Evolutionary conservation across 2,888 invertebrate species (phyloP).

Genomic region (Dynastes maya): DNA sequence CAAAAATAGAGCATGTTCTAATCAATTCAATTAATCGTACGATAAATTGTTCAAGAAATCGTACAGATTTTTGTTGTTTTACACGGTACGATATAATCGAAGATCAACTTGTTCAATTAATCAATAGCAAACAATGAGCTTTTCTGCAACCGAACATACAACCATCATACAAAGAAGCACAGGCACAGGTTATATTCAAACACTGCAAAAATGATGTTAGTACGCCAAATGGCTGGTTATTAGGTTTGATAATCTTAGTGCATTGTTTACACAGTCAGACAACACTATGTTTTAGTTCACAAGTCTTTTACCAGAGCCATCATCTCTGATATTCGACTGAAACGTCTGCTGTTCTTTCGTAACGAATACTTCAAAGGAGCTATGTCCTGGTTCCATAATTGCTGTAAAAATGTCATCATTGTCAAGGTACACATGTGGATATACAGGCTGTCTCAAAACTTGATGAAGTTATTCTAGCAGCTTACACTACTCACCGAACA

Average conservation of each 20-base stretch:
- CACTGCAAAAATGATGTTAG: background rate
- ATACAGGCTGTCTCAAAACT: background rate
- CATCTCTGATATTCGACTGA: constrained; percentile 76
- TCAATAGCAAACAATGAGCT: too few species aligned
- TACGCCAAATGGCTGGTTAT: background rate
- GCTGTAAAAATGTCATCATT: constrained; percentile 63
- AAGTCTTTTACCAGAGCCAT: constrained; percentile 79
- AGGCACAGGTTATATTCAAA: background rate
- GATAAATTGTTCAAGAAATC: too few species aligned
- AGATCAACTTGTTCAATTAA: too few species aligned
- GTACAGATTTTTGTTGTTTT: too few species aligned
- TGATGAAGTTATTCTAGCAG: too few species aligned
- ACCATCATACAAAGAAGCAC: background rate
- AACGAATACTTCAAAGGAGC: constrained; percentile 87
- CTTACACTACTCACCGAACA: too few species aligned
- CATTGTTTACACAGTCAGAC: constrained; percentile 51
- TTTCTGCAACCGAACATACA: too few species aligned
- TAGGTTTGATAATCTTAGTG: constrained; percentile 27
- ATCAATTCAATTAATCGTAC: too few species aligned
- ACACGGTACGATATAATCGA: too few species aligned
- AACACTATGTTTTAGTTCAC: constrained; percentile 22
- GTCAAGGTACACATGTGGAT: background rate
- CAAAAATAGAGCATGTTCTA: too few species aligned
- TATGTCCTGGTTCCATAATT: constrained; percentile 93
- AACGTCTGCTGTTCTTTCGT: constrained; percentile 83